Evolutionary conservation across 2,888 invertebrate species (phyloP).

Genomic region (Margaritifera margaritifera): DNA sequence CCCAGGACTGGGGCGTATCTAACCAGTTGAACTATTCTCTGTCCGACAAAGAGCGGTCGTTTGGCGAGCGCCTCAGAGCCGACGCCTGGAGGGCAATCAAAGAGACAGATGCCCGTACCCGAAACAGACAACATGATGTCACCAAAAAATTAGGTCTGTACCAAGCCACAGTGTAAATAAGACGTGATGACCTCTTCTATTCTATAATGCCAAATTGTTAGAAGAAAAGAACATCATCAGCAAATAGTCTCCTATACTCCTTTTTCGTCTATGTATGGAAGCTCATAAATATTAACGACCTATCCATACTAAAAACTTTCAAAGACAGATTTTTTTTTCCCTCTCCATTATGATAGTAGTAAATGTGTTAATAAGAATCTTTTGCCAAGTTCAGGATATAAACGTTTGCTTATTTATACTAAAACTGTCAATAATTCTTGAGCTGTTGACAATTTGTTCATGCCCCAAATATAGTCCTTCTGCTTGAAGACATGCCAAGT

Average conservation of each 20-base stretch:
- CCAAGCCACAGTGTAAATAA: neutral
- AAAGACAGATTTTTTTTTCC: no score
- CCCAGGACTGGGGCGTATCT: constrained; percentile 91
- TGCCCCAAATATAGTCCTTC: no score
- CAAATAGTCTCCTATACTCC: neutral
- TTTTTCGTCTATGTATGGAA: no score
- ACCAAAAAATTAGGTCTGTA: constrained; percentile 84
- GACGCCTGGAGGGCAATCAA: constrained; percentile 72
- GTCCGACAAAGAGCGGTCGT: constrained; percentile 88
- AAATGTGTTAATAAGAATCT: no score
- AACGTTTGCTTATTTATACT: no score
- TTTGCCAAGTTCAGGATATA: no score
- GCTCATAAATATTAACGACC: no score
- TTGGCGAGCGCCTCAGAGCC: constrained; percentile 69
- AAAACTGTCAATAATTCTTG: no score
- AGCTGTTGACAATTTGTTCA: no score
- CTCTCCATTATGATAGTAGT: no score
- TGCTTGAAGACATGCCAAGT: no score
- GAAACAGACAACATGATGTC: constrained; percentile 80
- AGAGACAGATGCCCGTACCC: constrained; percentile 73
- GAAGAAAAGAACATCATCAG: neutral
- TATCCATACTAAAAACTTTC: no score
- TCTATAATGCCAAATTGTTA: neutral
- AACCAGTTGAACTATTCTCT: constrained; percentile 85
- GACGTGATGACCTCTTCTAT: neutral